Conservation (phyloP, 1,140 invertebrate species). For the Eriocheir sinensis region DNA sequence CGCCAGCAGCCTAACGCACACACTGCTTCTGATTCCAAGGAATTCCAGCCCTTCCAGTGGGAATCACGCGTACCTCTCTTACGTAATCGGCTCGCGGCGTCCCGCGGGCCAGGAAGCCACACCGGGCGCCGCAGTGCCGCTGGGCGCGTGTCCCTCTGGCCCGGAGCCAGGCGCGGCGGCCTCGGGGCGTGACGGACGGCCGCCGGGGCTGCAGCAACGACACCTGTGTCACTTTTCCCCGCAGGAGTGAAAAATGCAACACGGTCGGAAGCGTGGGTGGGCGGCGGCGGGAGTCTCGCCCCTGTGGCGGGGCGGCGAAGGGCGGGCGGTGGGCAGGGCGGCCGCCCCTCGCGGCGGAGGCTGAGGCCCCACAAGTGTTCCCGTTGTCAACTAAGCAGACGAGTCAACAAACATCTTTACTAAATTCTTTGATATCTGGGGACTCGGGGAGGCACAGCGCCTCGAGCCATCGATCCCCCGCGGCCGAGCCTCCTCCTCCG, state of each 20-base stretch:
- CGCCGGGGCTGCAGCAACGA: background rate
- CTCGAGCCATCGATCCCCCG: slow-evolving; percentile 59
- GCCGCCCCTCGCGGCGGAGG: slow-evolving; percentile 40
- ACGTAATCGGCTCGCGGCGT: slow-evolving; percentile 57
- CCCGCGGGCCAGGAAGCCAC: slow-evolving; percentile 65
- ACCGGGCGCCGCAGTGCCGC: slow-evolving; percentile 30
- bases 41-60: slow-evolving; percentile 59
- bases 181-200: too few species aligned
- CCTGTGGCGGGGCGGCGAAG: slow-evolving; percentile 7
- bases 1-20: slow-evolving; percentile 19
- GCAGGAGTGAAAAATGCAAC: slow-evolving; percentile 48
- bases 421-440: slow-evolving; percentile 65
- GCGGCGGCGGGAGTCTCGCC: slow-evolving; percentile 19
- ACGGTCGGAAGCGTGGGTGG: slow-evolving; percentile 45
- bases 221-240: slow-evolving; percentile 39
- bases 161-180: background rate
- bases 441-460: background rate
- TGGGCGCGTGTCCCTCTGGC: slow-evolving; percentile 42
- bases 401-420: slow-evolving; percentile 72
- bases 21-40: slow-evolving; percentile 48
- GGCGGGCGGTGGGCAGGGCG: background rate
- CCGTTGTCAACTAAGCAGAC: slow-evolving; percentile 67
- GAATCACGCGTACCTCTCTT: slow-evolving; percentile 67
- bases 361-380: slow-evolving; percentile 69
- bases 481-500: background rate